Evolutionary conservation across 2,888 invertebrate species (phyloP).

Genomic region (Schizaphis graminum): DNA sequence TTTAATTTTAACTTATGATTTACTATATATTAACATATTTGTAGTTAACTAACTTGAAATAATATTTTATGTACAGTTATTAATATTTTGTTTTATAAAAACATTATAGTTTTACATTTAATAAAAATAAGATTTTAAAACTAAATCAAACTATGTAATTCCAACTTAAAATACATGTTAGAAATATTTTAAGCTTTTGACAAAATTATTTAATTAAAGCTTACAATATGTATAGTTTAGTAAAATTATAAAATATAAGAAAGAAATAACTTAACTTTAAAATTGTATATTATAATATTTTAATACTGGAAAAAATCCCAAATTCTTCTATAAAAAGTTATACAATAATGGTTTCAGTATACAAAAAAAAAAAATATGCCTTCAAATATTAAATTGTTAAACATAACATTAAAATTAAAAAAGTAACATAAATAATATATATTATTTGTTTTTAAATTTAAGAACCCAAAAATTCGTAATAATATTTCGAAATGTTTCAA

Average conservation of each 20-base stretch:
- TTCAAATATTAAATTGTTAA: slow-evolving; percentile 24
- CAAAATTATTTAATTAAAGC: background rate
- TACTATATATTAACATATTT: background rate
- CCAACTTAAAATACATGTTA: background rate
- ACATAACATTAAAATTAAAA: slow-evolving; percentile 5
- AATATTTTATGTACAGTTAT: background rate
- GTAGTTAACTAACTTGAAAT: background rate
- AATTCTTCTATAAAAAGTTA: background rate
- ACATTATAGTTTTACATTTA: background rate
- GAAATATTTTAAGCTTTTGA: background rate
- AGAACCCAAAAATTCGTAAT: background rate
- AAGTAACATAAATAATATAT: background rate
- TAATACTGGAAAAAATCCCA: background rate
- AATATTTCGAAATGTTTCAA: background rate
- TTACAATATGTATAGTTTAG: background rate
- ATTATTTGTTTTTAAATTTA: background rate
- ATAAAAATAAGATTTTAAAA: background rate
- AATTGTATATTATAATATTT: background rate
- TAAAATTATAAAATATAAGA: background rate
- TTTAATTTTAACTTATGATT: background rate
- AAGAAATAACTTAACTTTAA: slow-evolving; percentile 12
- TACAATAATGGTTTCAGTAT: background rate
- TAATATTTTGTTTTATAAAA: background rate
- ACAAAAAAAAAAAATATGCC: background rate
- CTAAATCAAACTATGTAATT: background rate